Evolutionary conservation across 2,888 invertebrate genomes (phyloP).

Genomic region (Chrysina gloriosa): DNA sequence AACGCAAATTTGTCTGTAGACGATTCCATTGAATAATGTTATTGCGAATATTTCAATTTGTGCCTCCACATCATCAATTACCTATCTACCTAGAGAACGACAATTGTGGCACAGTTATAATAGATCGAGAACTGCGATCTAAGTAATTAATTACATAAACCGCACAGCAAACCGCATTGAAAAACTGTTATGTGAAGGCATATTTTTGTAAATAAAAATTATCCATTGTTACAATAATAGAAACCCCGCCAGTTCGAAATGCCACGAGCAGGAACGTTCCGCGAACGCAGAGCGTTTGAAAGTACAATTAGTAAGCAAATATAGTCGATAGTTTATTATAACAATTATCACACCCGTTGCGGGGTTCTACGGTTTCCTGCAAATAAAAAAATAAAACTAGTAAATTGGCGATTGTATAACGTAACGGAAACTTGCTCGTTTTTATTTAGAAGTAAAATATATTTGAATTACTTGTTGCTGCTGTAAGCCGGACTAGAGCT

Average conservation of each 20-base stretch:
- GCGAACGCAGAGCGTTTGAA: not conserved
- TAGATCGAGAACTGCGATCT: too few relatives aligned
- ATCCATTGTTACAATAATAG: slow-evolving; percentile 3
- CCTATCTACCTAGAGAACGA: too few relatives aligned
- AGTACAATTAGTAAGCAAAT: slow-evolving; percentile 21
- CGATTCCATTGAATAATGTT: too few relatives aligned
- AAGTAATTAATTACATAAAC: too few relatives aligned
- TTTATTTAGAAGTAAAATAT: slow-evolving; percentile 13
- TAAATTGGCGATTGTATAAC: not conserved
- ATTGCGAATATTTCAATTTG: too few relatives aligned
- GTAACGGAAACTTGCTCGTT: slow-evolving; percentile 8
- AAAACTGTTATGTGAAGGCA: not conserved
- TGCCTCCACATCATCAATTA: too few relatives aligned
- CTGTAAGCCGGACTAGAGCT: too few relatives aligned
- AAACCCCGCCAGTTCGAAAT: not conserved
- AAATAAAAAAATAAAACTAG: not conserved
- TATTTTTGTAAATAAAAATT: not conserved
- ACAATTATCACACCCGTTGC: slow-evolving; percentile 5
- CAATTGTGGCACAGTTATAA: too few relatives aligned
- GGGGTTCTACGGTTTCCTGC: slow-evolving; percentile 1
- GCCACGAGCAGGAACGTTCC: not conserved
- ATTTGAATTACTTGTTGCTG: slow-evolving; percentile 4
- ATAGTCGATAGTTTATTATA: slow-evolving; percentile 1
- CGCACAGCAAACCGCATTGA: too few relatives aligned
- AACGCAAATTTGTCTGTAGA: too few relatives aligned